phyloP scores from a whole-genome alignment of 2,888 invertebrate species.

The Merodon equestris region DNA sequence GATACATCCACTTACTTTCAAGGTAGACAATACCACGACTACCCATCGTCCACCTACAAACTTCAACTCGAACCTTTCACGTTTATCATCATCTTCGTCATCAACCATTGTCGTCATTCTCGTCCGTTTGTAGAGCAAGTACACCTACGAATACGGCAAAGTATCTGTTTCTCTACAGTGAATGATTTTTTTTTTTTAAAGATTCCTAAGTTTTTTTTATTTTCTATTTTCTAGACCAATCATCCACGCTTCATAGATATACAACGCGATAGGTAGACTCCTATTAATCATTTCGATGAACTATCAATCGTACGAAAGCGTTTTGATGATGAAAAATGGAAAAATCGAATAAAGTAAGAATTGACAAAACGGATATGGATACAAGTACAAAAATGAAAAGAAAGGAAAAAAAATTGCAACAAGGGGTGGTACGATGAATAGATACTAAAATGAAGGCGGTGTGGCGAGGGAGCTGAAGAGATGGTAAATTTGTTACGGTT shows the following conservation, averaged over 20 bases:
- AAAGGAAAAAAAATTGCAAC: neutral
- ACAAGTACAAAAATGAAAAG: neutral
- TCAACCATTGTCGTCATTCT: constrained; percentile 7
- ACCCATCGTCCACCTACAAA: neutral
- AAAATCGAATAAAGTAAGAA: constrained; percentile 48
- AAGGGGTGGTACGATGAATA: too few species aligned
- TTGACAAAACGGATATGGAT: constrained; percentile 25
- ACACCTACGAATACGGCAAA: too few species aligned
- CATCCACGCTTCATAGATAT: constrained; percentile 34
- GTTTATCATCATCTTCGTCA: constrained; percentile 29
- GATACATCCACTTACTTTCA: constrained; percentile 29
- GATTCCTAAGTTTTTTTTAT: too few species aligned
- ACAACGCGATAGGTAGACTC: constrained; percentile 35
- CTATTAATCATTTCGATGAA: constrained; percentile 66
- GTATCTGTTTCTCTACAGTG: too few species aligned
- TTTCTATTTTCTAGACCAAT: constrained; percentile 9
- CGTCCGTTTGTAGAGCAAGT: too few species aligned
- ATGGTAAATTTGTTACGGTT: constrained; percentile 53
- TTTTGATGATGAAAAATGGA: constrained; percentile 65
- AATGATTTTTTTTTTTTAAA: too few species aligned
- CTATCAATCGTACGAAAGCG: constrained; percentile 62
- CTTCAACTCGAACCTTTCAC: neutral
- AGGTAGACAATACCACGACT: constrained; percentile 19
- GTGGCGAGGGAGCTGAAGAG: constrained; percentile 9
- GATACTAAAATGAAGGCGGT: too few species aligned